Percentiles rank a stretch among this genome's conserved stretches.
phyloP scores from a whole-genome alignment of 2,888 invertebrate genomes.

The Portevinia maculata region DNA sequence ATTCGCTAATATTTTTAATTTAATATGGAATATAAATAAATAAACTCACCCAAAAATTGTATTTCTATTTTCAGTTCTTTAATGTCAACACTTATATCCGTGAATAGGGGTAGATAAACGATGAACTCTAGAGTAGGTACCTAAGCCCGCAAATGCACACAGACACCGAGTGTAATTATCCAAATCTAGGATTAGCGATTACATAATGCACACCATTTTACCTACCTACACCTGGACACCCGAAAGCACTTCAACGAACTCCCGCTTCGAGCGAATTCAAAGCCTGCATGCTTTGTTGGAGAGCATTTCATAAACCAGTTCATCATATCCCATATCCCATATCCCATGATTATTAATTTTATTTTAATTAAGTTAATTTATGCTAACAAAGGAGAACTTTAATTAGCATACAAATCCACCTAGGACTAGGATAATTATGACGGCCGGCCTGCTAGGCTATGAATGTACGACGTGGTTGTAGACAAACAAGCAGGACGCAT shows the following conservation, averaged over 20 bases:
- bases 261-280: neutral
- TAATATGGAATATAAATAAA: no score
- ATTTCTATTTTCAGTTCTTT: no score
- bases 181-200: constrained; percentile 55
- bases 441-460: neutral
- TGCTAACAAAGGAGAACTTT: constrained; percentile 71
- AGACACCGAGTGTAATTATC: constrained; percentile 45
- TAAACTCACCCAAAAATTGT: no score
- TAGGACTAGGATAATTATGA: constrained; percentile 18
- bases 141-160: neutral
- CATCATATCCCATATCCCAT: constrained; percentile 19
- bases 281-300: neutral
- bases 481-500: constrained; percentile 35
- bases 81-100: neutral
- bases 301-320: constrained; percentile 31
- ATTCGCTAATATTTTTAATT: no score
- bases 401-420: constrained; percentile 60
- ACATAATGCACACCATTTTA: constrained; percentile 25
- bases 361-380: constrained; percentile 73
- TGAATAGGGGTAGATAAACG: constrained; percentile 5
- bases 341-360: constrained; percentile 64
- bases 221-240: constrained; percentile 9
- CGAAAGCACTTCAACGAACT: constrained; percentile 28
- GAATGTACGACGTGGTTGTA: constrained; percentile 6
- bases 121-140: neutral